Percentiles rank a stretch among this genome's conserved stretches.
These are phyloP conservation scores for Lithophane ornitopus DNA, from an alignment of 2,888 invertebrate genomes.

Conservation along the genomic window DNA sequence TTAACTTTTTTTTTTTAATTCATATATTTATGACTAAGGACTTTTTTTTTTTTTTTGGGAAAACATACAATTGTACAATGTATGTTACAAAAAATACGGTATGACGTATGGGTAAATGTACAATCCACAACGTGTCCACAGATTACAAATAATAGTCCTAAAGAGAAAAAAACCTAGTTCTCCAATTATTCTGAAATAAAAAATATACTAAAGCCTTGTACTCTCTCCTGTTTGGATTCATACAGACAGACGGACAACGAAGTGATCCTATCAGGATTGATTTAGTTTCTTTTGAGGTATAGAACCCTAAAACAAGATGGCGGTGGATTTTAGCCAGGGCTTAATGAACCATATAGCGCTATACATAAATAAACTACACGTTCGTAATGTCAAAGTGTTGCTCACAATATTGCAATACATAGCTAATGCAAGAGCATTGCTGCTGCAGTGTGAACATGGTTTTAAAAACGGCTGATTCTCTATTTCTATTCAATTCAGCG, in stretches of 20 bases:
- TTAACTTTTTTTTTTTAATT: too few relatives aligned
- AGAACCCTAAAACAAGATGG: not conserved
- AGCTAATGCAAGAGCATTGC: not conserved
- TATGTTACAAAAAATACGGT: too few relatives aligned
- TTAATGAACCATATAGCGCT: not conserved
- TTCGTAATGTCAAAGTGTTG: not conserved
- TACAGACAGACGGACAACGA: too few relatives aligned
- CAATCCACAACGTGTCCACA: too few relatives aligned
- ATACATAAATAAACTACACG: not conserved
- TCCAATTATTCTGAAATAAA: not conserved
- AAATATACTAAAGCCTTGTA: too few relatives aligned
- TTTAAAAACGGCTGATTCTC: not conserved
- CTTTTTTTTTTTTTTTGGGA: too few relatives aligned
- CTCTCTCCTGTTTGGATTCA: not conserved
- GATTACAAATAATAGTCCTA: not conserved
- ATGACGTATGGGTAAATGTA: too few relatives aligned
- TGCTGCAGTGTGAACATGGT: not conserved
- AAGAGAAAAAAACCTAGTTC: not conserved
- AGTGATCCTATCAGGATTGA: too few relatives aligned
- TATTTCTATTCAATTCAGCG: constrained; percentile 1
- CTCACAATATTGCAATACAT: not conserved
- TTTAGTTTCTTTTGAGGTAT: too few relatives aligned
- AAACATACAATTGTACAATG: too few relatives aligned
- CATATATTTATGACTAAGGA: too few relatives aligned
- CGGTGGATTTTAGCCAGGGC: not conserved